Base-by-base conservation (phyloP, 2,888 invertebrate genomes). In the Chaitophorus viminalis region DNA sequence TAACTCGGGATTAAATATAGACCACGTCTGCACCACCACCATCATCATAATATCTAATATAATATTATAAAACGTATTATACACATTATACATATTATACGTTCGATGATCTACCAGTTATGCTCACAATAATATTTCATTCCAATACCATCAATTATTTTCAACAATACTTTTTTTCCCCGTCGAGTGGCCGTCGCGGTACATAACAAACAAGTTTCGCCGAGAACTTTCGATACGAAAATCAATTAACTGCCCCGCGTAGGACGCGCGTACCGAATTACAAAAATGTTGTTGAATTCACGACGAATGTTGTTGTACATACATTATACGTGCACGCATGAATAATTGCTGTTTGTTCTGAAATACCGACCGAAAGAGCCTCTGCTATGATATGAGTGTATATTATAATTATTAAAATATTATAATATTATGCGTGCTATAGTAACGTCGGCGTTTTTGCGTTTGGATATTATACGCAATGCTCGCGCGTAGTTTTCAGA, bases 1-100 rank as follows among this genome's bases (percentile, higher is more conserved):
- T 65, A 76, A 46, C 31, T 76, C 31, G 39, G 46, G 31, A 68
- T 46, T 65, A 76, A 75, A 83, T 75, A 75, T 65, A 75, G 60
- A 60, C 39, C 39, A 14, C 76, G 76, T 76, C 4, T 18, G 33
- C 72, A 2, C 11, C 72, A 31, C 31, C 33, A 17, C 17, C 33
- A 33, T 31, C 33, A 17, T 31, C 33, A 33, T 68, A 29, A 6
- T 68, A 68, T 68, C 25, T 68, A 68, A 68, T 68, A n/a, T 68
- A 29, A n/a, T 68, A 68, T 68, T n/a, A 46, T 46, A 46, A 46
- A 14, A 46, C 14, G 11, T 36, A 36, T 9, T 46, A 46, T 46
- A 46, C 9, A 54, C 6, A 11, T 60, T 60, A 25, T 46, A 60
- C 25, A 21, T 25, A 25, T 3, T 21, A 65, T 6, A 8, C 68